Conservation (phyloP, 2,888 invertebrate species). For the Thymelicus lineola region DNA sequence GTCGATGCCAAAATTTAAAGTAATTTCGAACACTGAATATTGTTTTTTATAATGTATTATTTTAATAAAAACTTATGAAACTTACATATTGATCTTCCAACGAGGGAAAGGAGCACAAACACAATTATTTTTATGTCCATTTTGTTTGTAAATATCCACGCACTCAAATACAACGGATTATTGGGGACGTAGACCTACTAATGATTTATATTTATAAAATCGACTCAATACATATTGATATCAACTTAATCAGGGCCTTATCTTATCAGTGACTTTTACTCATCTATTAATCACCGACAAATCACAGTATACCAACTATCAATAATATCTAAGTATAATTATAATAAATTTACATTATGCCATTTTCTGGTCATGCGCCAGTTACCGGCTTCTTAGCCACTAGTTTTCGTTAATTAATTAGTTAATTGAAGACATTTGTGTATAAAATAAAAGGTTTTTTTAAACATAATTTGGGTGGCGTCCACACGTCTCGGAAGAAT, state of each 20-base stretch:
- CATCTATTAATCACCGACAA: constrained; percentile 14
- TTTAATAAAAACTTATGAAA: constrained; percentile 26
- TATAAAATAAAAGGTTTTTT: too few relatives aligned
- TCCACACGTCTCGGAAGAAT: too few relatives aligned
- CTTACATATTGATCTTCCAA: constrained; percentile 63
- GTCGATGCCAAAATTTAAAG: too few relatives aligned
- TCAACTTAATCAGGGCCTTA: constrained; percentile 20
- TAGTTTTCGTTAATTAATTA: too few relatives aligned
- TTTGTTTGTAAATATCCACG: constrained; percentile 37
- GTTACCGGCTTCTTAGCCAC: too few relatives aligned
- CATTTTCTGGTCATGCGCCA: too few relatives aligned
- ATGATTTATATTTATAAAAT: constrained; percentile 12
- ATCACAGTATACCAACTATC: constrained; percentile 14
- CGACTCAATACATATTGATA: constrained; percentile 2
- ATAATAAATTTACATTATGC: too few relatives aligned
- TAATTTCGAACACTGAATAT: too few relatives aligned
- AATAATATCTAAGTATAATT: not conserved
- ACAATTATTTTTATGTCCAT: constrained; percentile 59
- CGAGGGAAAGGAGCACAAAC: constrained; percentile 54
- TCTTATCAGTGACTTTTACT: constrained; percentile 22
- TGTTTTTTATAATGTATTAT: too few relatives aligned
- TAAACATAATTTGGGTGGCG: too few relatives aligned
- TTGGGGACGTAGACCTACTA: not conserved
- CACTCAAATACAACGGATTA: constrained; percentile 39
- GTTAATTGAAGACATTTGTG: too few relatives aligned